These are phyloP conservation scores for Fissipunctia ypsillon DNA, from an alignment of 2,888 invertebrate genomes.

Conservation along the genomic window DNA sequence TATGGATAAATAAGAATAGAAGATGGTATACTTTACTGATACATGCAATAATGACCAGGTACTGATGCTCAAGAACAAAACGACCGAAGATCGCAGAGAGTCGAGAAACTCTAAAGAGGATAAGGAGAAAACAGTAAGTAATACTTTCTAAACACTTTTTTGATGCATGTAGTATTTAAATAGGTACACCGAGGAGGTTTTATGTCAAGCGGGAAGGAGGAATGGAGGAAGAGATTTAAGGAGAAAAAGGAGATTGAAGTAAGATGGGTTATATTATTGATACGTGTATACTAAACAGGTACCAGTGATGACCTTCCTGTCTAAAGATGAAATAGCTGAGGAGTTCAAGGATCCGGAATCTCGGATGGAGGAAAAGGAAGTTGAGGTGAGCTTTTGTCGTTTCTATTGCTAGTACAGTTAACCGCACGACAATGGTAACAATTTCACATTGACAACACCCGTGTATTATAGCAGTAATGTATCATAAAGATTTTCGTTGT, in stretches of 20 bases:
- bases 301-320: conserved; percentile 74
- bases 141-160: conserved; percentile 35
- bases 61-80: conserved; percentile 31
- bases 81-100: conserved; percentile 71
- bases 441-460: neutral
- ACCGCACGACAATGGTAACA: neutral
- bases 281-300: conserved; percentile 57
- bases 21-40: conserved; percentile 14
- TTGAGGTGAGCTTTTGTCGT: conserved; percentile 52
- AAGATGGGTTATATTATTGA: conserved; percentile 47
- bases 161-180: conserved; percentile 37
- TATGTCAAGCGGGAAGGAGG: conserved; percentile 36
- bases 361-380: conserved; percentile 80
- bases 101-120: conserved; percentile 82
- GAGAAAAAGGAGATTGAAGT: conserved; percentile 48
- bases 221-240: conserved; percentile 23
- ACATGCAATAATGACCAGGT: conserved; percentile 17
- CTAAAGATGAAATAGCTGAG: conserved; percentile 89
- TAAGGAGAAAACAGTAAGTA: conserved; percentile 73
- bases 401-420: conserved; percentile 40
- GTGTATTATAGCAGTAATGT: neutral
- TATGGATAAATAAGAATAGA: neutral
- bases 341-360: conserved; percentile 84
- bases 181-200: conserved; percentile 44
- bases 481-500: neutral